Conservation (phyloP, 2,113 vertebrate species). For the Brachypteracias leptosomus region DNA sequence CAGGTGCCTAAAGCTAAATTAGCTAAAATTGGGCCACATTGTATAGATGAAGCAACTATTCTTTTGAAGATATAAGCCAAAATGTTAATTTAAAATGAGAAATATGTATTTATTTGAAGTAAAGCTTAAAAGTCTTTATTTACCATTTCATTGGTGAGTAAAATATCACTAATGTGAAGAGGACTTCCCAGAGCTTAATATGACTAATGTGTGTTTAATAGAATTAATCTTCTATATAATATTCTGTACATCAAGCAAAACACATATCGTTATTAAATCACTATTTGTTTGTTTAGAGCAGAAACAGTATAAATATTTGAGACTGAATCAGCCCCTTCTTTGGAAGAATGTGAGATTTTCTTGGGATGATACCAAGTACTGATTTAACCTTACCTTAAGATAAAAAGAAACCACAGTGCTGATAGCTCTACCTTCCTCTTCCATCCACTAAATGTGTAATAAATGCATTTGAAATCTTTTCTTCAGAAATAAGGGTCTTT, state of each 20-base stretch:
- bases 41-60: background rate
- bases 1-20: background rate
- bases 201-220: background rate
- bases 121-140: background rate
- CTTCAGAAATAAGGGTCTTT: background rate
- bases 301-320: constrained; percentile 6
- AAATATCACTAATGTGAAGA: background rate
- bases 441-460: background rate
- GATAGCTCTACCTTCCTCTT: background rate
- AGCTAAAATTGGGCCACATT: background rate
- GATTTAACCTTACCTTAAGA: background rate
- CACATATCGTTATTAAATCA: background rate
- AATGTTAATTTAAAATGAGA: background rate
- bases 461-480: background rate
- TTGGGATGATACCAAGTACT: background rate
- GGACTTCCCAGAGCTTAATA: background rate
- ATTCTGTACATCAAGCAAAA: background rate
- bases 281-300: constrained; percentile 37
- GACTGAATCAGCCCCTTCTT: background rate
- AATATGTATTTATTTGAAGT: background rate
- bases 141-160: background rate
- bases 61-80: background rate
- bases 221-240: background rate
- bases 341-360: background rate
- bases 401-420: background rate